These are phyloP conservation scores for Bolborhynchus lineola DNA, from an alignment of 2,113 vertebrate genomes.

Conservation along the genomic window DNA sequence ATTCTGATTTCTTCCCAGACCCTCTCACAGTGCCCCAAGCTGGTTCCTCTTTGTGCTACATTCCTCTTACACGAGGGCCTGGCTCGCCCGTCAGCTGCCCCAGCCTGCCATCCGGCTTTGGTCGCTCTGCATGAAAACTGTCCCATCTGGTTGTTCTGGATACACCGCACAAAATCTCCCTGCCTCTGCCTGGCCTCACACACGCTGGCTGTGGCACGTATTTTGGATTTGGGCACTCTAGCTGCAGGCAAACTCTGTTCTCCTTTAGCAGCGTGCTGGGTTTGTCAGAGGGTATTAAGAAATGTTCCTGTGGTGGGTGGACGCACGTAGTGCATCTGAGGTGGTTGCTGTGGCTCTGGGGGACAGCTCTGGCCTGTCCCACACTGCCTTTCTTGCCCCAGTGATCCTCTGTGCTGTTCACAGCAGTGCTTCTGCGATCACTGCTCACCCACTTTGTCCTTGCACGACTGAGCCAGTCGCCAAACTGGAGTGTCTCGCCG, in stretches of 20 bases:
- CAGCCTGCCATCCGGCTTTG: neutral
- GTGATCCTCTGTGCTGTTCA: neutral
- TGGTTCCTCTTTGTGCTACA: neutral
- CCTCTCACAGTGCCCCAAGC: fast-evolving
- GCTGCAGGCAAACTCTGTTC: slow-evolving; percentile 48
- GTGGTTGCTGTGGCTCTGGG: neutral
- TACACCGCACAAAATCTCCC: neutral
- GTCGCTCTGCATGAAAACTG: neutral
- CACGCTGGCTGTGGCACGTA: neutral
- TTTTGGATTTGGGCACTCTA: slow-evolving; percentile 22
- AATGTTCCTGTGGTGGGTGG: neutral
- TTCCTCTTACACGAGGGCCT: fast-evolving
- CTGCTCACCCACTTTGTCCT: neutral
- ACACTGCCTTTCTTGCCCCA: fast-evolving
- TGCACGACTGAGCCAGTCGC: fast-evolving
- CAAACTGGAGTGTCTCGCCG: neutral
- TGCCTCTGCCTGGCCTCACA: neutral
- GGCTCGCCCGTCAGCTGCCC: neutral
- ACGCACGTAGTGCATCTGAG: neutral
- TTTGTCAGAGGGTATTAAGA: slow-evolving; percentile 14
- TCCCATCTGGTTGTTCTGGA: slow-evolving; percentile 24
- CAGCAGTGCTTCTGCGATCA: neutral
- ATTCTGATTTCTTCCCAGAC: neutral
- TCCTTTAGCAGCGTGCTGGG: neutral
- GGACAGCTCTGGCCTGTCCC: neutral